Evolutionary conservation across 1,140 invertebrate genomes (phyloP), one percentile per base, ranked within the genome.

Genomic region (Leptinotarsa texana): DNA sequence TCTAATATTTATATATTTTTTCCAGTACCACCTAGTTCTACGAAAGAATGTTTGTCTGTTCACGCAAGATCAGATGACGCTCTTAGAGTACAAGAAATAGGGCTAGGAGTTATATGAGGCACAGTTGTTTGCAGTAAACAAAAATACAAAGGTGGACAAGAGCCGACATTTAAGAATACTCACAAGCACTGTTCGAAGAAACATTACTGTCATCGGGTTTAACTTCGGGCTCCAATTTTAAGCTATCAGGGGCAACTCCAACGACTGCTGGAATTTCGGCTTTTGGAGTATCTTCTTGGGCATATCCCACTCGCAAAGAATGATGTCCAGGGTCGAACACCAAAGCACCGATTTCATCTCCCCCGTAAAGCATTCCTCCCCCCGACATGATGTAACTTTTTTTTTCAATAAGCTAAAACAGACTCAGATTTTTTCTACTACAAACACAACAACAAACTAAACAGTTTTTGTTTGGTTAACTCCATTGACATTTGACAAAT

Each of bases 321-420:
- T 95, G 94, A 81, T 96, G 95, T 0, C 96, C 98, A 63, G 97
- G 91, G 86, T 99, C 98, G 85, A 99, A 98, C 13, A 99, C 98
- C 72, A 99, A 85, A 0, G 98, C 98, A 17, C 97, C 97, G 78
- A 99, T 98, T 86, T 99, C 98, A 89, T 99, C 98, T 33, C 94
- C 94, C 27, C 94, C 94, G 80, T 95, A 95, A 51, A 95, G 83
- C 93, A 95, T 95, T 70, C 91, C 91, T 49, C 77, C 75, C 42
- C 77, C 75, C 24, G 84, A 85, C 85, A 83, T 83, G 51, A n/a
- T 57, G 51, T 57, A 15, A 57, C 51, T 15, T 57, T 57, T 57
- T 17, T 15, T 57, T 57, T 5, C 15, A 57, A 18, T 3, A 57
- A 57, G 33, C n/a, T 57, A 57, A 13, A 57, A 17, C 6, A 57